Conservation (phyloP, 2,113 vertebrate species). For the Charina bottae region DNA sequence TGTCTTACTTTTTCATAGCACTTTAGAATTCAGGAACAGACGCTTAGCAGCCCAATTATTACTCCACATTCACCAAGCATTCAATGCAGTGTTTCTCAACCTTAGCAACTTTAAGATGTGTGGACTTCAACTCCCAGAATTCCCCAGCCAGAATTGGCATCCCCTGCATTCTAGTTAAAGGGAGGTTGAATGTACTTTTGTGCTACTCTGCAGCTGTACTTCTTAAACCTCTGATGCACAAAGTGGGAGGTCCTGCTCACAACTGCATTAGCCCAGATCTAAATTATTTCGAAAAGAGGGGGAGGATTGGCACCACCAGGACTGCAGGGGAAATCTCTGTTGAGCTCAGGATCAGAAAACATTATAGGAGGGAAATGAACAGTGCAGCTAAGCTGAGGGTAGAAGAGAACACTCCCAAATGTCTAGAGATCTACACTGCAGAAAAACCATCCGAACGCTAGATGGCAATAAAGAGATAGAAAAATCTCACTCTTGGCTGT, state of each 20-base stretch:
- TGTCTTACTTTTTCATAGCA: slow-evolving; percentile 1
- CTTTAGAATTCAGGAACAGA: slow-evolving; percentile 7
- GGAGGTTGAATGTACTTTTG: neutral
- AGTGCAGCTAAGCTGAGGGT: neutral
- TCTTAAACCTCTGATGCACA: neutral
- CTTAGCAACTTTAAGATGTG: no score
- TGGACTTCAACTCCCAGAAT: no score
- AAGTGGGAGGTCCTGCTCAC: neutral
- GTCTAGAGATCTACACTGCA: neutral
- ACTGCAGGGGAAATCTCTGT: neutral
- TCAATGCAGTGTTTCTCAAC: no score
- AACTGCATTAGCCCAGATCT: neutral
- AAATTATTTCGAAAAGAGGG: neutral
- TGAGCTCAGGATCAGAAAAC: neutral
- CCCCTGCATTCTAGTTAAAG: slow-evolving; percentile 13
- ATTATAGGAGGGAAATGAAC: neutral
- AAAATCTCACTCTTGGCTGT: neutral
- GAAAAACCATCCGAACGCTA: neutral
- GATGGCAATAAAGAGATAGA: neutral
- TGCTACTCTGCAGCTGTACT: neutral
- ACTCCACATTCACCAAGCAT: neutral
- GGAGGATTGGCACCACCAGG: neutral
- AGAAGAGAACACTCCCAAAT: neutral
- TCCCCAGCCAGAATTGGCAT: no score
- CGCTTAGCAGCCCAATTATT: neutral